These are phyloP conservation scores for Muschampia plurimacula DNA, from an alignment of 2,888 invertebrate genomes.

Conservation along the genomic window DNA sequence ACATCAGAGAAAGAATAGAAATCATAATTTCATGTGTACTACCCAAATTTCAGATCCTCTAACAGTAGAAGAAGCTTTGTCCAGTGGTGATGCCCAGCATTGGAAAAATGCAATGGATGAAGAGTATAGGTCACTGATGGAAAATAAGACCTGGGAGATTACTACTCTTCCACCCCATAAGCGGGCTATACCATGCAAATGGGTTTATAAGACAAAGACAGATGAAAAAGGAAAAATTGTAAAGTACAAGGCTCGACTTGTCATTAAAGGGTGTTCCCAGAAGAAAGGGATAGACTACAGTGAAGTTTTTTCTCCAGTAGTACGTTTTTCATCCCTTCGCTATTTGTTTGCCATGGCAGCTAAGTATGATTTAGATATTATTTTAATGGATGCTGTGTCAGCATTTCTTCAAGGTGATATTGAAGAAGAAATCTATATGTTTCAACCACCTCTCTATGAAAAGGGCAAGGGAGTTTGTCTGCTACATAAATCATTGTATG, in stretches of 20 bases:
- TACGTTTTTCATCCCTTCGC: constrained; percentile 37
- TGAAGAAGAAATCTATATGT: background rate
- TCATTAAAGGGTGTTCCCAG: constrained; percentile 50
- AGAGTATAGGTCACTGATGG: background rate
- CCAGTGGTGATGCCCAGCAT: background rate
- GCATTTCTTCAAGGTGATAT: background rate
- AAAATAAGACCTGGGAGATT: constrained; percentile 11
- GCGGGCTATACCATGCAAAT: constrained; percentile 47
- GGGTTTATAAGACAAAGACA: constrained; percentile 48
- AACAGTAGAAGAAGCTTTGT: background rate
- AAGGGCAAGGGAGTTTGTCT: background rate
- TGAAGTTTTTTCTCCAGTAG: constrained; percentile 42
- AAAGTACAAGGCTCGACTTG: constrained; percentile 48
- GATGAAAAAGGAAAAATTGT: constrained; percentile 43
- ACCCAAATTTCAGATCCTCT: background rate
- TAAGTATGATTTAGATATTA: background rate
- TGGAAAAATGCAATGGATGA: constrained; percentile 15
- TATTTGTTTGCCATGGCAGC: constrained; percentile 36
- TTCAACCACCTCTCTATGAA: background rate
- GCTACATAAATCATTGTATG: background rate
- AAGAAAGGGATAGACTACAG: constrained; percentile 39
- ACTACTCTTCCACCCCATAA: constrained; percentile 2
- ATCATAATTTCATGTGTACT: background rate
- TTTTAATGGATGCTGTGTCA: background rate
- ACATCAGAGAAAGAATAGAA: background rate